Conservation (phyloP, 2,113 vertebrate genomes). For the Andinoacara biseriatus region DNA sequence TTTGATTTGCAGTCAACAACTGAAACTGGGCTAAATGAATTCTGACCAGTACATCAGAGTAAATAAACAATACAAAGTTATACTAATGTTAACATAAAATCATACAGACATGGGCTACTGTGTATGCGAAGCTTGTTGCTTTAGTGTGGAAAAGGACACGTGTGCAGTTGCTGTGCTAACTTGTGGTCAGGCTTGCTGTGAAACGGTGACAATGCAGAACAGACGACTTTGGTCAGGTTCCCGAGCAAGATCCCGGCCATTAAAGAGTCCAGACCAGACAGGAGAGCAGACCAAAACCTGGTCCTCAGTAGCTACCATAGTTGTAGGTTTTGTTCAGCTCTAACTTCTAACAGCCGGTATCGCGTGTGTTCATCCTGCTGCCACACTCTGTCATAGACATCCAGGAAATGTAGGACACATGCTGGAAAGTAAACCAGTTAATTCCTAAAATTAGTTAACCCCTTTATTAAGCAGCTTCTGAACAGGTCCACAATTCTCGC, state of each 20-base stretch:
- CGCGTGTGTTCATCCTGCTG: background rate
- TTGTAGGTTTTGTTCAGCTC: background rate
- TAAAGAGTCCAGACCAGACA: background rate
- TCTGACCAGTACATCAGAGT: background rate
- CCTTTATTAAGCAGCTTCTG: background rate
- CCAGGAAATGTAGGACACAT: background rate
- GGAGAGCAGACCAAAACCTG: background rate
- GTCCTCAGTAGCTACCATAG: background rate
- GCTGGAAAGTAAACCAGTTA: background rate
- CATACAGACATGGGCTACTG: background rate
- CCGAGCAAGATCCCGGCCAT: conserved; percentile 23
- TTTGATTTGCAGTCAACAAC: background rate
- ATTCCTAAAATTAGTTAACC: background rate
- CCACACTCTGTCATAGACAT: background rate
- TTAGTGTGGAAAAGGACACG: background rate
- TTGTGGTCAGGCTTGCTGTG: background rate
- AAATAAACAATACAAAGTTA: background rate
- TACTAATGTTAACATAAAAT: background rate
- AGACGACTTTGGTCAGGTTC: conserved; percentile 13
- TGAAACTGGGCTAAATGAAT: background rate
- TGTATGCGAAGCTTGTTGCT: background rate
- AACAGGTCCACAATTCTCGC: background rate
- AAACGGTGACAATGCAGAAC: background rate
- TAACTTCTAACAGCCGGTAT: background rate
- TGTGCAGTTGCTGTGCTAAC: background rate